Percentiles rank a stretch among this genome's conserved stretches.
These are phyloP conservation scores for Hyperoplus immaculatus DNA, from an alignment of 2,797 vertebrate genomes.

Conservation along the genomic window DNA sequence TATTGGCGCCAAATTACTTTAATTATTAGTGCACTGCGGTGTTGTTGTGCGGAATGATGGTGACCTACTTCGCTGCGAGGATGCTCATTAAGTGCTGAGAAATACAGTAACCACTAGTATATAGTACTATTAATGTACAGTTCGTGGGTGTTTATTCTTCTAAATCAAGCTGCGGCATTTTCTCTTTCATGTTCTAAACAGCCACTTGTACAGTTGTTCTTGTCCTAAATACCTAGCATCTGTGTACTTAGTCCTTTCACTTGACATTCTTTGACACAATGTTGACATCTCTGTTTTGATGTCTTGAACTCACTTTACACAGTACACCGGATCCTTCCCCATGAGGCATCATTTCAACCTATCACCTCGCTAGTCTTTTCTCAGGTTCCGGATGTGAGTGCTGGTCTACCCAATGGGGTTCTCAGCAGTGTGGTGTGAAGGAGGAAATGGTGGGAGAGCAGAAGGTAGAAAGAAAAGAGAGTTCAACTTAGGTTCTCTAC, in stretches of 20 bases:
- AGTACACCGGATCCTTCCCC: constrained; percentile 6
- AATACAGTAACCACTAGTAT: constrained; percentile 30
- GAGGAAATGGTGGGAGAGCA: constrained; percentile 25
- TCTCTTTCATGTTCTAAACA: constrained; percentile 50
- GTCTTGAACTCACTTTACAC: constrained; percentile 29
- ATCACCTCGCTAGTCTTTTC: constrained; percentile 17
- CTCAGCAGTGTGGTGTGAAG: constrained; percentile 26
- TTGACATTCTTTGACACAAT: constrained; percentile 6
- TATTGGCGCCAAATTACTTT: constrained; percentile 19
- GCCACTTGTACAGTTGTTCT: constrained; percentile 17
- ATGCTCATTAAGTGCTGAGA: constrained; percentile 44
- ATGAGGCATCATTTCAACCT: constrained; percentile 14
- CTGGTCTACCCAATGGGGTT: constrained; percentile 33
- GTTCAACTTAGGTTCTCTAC: constrained; percentile 59
- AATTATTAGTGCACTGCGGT: constrained; percentile 47
- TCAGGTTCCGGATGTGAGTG: constrained; percentile 36
- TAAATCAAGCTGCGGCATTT: constrained; percentile 41
- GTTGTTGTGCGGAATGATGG: constrained; percentile 41
- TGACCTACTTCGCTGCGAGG: constrained; percentile 59
- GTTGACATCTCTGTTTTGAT: constrained; percentile 39
- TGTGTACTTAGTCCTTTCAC: neutral
- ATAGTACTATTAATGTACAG: constrained; percentile 31
- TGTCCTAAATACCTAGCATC: constrained; percentile 20
- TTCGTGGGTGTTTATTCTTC: constrained; percentile 33
- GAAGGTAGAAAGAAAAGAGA: constrained; percentile 19